Base-by-base conservation (phyloP, 2,797 vertebrate species). In the Notamacropus eugenii region DNA sequence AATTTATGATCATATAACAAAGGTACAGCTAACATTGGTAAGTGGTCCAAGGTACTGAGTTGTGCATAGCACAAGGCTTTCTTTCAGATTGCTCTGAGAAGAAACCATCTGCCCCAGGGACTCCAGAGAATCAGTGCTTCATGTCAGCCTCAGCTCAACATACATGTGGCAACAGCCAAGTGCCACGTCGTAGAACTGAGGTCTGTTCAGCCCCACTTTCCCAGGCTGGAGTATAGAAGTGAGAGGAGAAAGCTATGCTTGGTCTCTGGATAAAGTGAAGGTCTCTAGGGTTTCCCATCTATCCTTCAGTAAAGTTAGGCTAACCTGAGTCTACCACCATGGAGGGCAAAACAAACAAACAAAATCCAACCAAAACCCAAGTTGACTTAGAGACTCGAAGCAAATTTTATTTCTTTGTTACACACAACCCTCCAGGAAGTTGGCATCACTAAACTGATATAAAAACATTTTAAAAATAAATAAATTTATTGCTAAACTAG, bases 381-480 rank as follows among this genome's bases (percentile, higher is more conserved):
- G n/a, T 0, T 62, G 50, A 74, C 11, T n/a, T 54, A 22, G 16
- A 82, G 29, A 40, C 24, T 54, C 19, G 1, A 40, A 5, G 29
- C 14, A 5, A 67, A 19, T 92, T 55, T 90, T 31, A 8, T 54
- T 92, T 95, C 67, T 98, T 97, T 95, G 1, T 58, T 96, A 93
- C 94, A 96, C 92, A 94, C 57, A 97, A 46, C 91, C 12, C 52
- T 97, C 93, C 97, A 96, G 19, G 8, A 98, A 98, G 98, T 95
- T 91, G 74, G 97, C 93, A 96, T 97, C 59, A 97, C 96, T 96
- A 98, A 95, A 98, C 97, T 96, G 93, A 95, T 95, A 95, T 90
- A 46, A 56, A 57, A 57, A 13, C 4, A n/a, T 54, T 46, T 91
- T 50, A 5, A 5, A 4, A 19, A 58, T 62, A 27, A 91, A 34